Base-by-base conservation (phyloP, 2,888 invertebrate genomes). In the Caenorhabditis sp. region DNA sequence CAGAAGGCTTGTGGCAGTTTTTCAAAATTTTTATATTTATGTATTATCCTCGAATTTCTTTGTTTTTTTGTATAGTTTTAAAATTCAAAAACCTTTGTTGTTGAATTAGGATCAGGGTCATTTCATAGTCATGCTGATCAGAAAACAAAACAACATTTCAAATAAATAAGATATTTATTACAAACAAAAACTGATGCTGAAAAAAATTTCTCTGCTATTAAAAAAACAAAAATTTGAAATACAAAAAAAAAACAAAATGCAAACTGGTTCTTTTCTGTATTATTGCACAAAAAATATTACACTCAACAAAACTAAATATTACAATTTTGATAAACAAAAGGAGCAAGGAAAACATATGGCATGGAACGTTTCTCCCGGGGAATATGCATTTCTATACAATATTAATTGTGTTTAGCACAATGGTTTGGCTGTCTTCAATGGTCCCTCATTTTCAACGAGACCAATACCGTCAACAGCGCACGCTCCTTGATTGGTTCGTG, bases 401-500 rank as follows among this genome's bases (percentile, higher is more conserved):
- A 27, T 26, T 37, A 51, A 54, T 31, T 54, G n/a, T 58, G 21
- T 60, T 65, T 74, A 84, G 67, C 85, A 84, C 50, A 84, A 75
- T 36, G 84, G 79, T 58, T 81, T 75, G 57, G 79, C 78, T 12
- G 68, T 72, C 27, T 77, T 76, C 57, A 82, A 67, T 58, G 76
- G 62, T 36, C 82, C 83, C 19, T 75, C 70, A 49, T 69, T 66
- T 61, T 84, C 83, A 14, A 87, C 77, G 49, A 87, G 83, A 50
- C 81, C 83, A 61, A 87, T 82, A 63, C 86, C 85, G 66, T 87
- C 87, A 27, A 87, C 79, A 24, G 85, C 87, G 71, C 87, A 87
- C 10, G 87, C 87, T 53, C 87, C 87, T 66, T 87, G 87, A 62
- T 87, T 87, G 17, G 86, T 87, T 37, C 87, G 75, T 6, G 85